Percentiles rank a stretch among this genome's conserved stretches.
Evolutionary conservation across 2,888 invertebrate genomes (phyloP).

Genomic region (Amphipyra tragopoginis): DNA sequence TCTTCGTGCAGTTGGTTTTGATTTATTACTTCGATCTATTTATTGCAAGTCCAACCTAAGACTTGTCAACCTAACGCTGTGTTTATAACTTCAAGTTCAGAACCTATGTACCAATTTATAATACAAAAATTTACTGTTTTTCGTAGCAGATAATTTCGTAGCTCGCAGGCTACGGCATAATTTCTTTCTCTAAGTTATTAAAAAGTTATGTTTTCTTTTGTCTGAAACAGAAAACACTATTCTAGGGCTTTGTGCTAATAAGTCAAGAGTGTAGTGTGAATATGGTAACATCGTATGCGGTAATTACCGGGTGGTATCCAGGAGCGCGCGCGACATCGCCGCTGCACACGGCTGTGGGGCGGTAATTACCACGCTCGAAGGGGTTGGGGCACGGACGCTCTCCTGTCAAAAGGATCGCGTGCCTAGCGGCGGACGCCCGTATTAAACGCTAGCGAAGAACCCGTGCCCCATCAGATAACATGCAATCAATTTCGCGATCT

Average conservation of each 20-base stretch:
- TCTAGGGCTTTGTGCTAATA: constrained; percentile 10
- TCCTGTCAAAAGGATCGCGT: constrained; percentile 89
- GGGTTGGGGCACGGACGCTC: constrained; percentile 83
- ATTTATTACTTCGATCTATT: too few species aligned
- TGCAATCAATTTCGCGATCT: constrained; percentile 90
- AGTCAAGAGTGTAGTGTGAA: constrained; percentile 37
- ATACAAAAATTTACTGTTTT: too few species aligned
- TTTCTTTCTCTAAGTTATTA: too few species aligned
- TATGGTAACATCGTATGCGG: constrained; percentile 47
- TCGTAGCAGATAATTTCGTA: not conserved
- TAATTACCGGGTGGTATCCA: constrained; percentile 52
- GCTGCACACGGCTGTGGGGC: constrained; percentile 79
- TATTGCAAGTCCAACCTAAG: too few species aligned
- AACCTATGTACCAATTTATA: too few species aligned
- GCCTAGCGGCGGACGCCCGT: constrained; percentile 83
- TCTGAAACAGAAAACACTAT: too few species aligned
- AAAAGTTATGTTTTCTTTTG: too few species aligned
- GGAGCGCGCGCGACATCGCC: constrained; percentile 84
- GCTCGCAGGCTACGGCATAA: not conserved
- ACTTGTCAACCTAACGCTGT: too few species aligned
- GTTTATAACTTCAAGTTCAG: too few species aligned
- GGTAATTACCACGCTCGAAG: constrained; percentile 85
- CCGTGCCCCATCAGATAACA: constrained; percentile 89
- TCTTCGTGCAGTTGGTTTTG: too few species aligned
- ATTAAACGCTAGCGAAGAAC: constrained; percentile 89